phyloP scores from a whole-genome alignment of 2,113 vertebrate species.

The Urocynchramus pylzowi region DNA sequence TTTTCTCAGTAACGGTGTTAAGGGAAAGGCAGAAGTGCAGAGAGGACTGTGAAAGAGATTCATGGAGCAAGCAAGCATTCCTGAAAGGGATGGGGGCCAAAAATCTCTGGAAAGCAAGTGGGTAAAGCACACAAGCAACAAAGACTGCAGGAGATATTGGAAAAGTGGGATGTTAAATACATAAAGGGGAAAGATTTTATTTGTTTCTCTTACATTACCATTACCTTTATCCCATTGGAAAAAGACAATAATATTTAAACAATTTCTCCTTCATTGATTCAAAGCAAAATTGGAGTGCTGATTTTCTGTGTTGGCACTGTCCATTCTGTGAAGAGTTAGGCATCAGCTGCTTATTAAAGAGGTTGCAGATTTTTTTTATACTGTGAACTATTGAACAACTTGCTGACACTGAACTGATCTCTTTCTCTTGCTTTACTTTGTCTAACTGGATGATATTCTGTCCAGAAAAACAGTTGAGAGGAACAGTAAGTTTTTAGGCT shows the following conservation, averaged over 20 bases:
- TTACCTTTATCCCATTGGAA: not conserved
- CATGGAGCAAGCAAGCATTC: not conserved
- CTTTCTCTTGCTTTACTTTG: not conserved
- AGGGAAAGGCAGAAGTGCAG: not conserved
- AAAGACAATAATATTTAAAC: not conserved
- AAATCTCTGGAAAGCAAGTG: not conserved
- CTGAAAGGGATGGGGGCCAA: not conserved
- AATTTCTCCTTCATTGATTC: fast-evolving
- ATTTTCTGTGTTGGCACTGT: not conserved
- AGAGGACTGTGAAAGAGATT: not conserved
- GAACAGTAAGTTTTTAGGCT: not conserved
- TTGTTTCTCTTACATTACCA: not conserved
- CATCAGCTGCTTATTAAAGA: not conserved
- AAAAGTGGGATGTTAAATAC: not conserved
- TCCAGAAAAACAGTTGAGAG: not conserved
- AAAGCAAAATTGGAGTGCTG: not conserved
- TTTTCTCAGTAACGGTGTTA: not conserved
- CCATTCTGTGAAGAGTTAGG: not conserved
- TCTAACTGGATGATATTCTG: not conserved
- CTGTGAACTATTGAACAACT: not conserved
- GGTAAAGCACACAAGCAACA: not conserved
- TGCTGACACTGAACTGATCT: not conserved
- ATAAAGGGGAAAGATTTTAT: not conserved
- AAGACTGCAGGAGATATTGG: not conserved
- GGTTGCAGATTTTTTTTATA: not conserved